A percentile compares a stretch with the other conserved stretches of the same genome.
Evolutionary conservation across 2,113 vertebrate species (phyloP).

Genomic region (Charadrius vociferus): DNA sequence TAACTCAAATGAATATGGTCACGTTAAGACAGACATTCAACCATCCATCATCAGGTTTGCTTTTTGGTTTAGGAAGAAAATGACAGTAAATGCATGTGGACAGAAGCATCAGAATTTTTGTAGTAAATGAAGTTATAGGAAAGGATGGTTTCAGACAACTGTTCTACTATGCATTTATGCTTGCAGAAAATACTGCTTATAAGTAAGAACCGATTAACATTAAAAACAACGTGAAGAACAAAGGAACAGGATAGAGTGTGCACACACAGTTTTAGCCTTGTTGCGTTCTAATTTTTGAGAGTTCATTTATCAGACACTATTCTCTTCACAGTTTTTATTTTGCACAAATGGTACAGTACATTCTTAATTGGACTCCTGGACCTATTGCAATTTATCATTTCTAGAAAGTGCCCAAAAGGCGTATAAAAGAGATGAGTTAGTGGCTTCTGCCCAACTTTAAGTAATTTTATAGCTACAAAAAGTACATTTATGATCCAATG

Average conservation of each 20-base stretch:
- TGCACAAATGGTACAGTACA: background rate
- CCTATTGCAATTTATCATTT: background rate
- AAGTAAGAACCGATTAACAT: background rate
- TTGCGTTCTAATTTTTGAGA: background rate
- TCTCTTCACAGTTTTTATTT: background rate
- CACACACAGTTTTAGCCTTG: background rate
- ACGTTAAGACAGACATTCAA: background rate
- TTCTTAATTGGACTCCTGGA: background rate
- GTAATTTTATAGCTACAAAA: constrained; percentile 35
- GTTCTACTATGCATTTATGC: background rate
- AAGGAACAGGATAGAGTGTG: background rate
- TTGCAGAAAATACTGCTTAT: background rate
- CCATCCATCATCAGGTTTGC: background rate
- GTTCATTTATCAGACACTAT: background rate
- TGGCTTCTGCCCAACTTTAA: background rate
- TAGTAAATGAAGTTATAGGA: background rate
- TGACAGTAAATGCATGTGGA: background rate
- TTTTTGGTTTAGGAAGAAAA: background rate
- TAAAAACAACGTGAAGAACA: background rate
- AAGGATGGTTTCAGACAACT: background rate
- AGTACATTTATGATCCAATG: background rate
- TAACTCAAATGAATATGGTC: background rate
- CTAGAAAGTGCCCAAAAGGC: background rate
- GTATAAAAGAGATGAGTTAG: background rate
- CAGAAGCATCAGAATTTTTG: background rate